These are phyloP conservation scores for Anoplius nigerrimus DNA, from an alignment of 2,888 invertebrate genomes.

Conservation along the genomic window DNA sequence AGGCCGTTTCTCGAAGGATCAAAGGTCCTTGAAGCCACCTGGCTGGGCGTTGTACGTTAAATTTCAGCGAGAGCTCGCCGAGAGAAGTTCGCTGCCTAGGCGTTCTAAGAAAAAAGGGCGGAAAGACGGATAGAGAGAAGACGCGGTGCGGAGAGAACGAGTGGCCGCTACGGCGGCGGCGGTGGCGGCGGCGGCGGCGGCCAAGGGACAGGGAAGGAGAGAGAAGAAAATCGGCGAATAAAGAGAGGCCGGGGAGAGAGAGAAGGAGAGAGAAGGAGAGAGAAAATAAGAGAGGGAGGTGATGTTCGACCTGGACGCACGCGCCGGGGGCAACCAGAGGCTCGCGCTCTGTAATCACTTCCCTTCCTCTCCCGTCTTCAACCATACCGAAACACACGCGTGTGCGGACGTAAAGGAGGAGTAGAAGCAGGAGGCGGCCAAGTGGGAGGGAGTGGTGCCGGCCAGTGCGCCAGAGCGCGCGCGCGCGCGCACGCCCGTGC, in stretches of 20 bases:
- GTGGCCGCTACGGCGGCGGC: constrained; percentile 7
- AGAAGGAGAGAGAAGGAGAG: constrained; percentile 25
- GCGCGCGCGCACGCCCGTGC: constrained; percentile 2
- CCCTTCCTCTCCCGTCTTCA: constrained; percentile 40
- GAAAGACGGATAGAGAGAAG: not conserved
- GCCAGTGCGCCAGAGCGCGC: too few relatives aligned
- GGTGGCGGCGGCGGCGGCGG: too few relatives aligned
- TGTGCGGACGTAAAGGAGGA: constrained; percentile 39
- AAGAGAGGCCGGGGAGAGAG: constrained; percentile 36
- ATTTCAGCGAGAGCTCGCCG: constrained; percentile 7
- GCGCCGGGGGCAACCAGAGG: constrained; percentile 74
- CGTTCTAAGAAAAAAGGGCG: not conserved
- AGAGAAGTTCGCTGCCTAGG: not conserved
- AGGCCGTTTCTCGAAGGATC: constrained; percentile 28
- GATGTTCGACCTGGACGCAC: constrained; percentile 68
- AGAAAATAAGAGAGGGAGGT: constrained; percentile 35
- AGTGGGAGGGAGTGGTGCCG: constrained; percentile 30
- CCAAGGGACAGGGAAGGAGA: constrained; percentile 28
- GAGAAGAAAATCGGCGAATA: constrained; percentile 23
- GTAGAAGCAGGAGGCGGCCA: constrained; percentile 16
- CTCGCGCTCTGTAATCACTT: constrained; percentile 74
- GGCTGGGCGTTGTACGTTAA: constrained; percentile 33
- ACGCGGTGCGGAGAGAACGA: not conserved
- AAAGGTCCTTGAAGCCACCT: constrained; percentile 54
- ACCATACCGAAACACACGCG: constrained; percentile 40